phyloP scores from a whole-genome alignment of 2,797 vertebrate genomes.

The Arrhamphus sclerolepis region DNA sequence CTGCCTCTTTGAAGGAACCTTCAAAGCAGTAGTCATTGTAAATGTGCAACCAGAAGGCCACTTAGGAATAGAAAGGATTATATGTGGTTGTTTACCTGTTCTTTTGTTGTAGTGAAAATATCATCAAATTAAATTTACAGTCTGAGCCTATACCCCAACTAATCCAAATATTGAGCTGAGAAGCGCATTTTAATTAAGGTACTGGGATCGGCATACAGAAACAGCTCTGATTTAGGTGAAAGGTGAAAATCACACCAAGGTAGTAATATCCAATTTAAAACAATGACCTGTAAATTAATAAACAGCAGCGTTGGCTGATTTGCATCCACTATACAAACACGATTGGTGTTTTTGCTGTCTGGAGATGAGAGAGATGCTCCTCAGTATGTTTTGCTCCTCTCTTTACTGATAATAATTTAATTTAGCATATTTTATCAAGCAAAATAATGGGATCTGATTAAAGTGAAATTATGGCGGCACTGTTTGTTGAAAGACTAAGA shows the following conservation, averaged over 20 bases:
- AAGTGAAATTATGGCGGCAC: constrained; percentile 58
- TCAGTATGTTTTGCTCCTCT: constrained; percentile 42
- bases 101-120: constrained; percentile 56
- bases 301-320: constrained; percentile 54
- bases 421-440: constrained; percentile 64
- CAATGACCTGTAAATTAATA: constrained; percentile 55
- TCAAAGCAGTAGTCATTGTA: constrained; percentile 22
- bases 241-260: constrained; percentile 49
- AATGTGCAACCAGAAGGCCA: constrained; percentile 31
- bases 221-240: constrained; percentile 54
- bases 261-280: constrained; percentile 41
- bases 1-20: constrained; percentile 19
- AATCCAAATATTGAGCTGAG: constrained; percentile 67
- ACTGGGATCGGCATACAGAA: constrained; percentile 31
- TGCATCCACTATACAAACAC: constrained; percentile 60
- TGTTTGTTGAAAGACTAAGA: constrained; percentile 49
- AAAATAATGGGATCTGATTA: constrained; percentile 66
- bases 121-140: constrained; percentile 68
- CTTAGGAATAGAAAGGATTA: constrained; percentile 52
- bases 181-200: constrained; percentile 68
- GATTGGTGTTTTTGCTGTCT: constrained; percentile 32
- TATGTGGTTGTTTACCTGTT: constrained; percentile 59
- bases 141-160: constrained; percentile 61
- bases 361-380: constrained; percentile 27
- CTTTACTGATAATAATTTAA: constrained; percentile 65